Conservation (phyloP, 2,113 vertebrate species). For the Hypomesus transpacificus region DNA sequence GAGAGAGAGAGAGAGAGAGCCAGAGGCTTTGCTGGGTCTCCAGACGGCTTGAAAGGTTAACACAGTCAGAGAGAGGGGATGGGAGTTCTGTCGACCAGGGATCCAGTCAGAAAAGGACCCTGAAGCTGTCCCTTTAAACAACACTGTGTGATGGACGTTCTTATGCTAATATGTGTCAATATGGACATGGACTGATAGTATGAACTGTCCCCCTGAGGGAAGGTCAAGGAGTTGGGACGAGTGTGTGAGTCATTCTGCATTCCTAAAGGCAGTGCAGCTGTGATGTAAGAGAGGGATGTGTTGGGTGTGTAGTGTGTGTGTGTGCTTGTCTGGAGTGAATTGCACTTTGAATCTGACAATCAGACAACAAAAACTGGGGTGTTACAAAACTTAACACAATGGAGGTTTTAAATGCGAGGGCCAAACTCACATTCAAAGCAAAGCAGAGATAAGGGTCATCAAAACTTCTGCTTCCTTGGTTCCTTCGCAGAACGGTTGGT, state of each 20-base stretch:
- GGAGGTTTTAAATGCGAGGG: too few relatives aligned
- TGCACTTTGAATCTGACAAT: background rate
- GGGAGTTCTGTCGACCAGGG: slow-evolving; percentile 9
- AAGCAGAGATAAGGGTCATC: too few relatives aligned
- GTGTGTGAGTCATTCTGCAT: background rate
- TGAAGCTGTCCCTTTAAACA: slow-evolving; percentile 29
- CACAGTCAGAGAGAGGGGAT: slow-evolving; percentile 25
- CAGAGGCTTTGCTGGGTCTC: slow-evolving; percentile 45
- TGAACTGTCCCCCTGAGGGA: slow-evolving; percentile 7
- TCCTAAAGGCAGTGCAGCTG: background rate
- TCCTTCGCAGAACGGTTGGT: too few relatives aligned
- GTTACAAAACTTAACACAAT: too few relatives aligned
- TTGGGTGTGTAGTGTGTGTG: background rate
- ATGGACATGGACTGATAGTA: slow-evolving; percentile 19
- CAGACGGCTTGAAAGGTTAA: slow-evolving; percentile 54
- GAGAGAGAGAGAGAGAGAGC: slow-evolving; percentile 7
- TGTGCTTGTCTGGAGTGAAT: background rate
- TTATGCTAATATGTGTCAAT: slow-evolving; percentile 30
- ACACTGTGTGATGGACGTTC: slow-evolving; percentile 22
- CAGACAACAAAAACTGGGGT: background rate
- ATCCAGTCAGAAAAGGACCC: slow-evolving; percentile 26
- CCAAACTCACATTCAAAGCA: too few relatives aligned
- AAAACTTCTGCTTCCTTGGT: too few relatives aligned
- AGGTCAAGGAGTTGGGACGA: slow-evolving; percentile 1
- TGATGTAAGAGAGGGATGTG: background rate